Conservation (phyloP, 2,888 invertebrate genomes). For the Oegoconia quadripuncta region DNA sequence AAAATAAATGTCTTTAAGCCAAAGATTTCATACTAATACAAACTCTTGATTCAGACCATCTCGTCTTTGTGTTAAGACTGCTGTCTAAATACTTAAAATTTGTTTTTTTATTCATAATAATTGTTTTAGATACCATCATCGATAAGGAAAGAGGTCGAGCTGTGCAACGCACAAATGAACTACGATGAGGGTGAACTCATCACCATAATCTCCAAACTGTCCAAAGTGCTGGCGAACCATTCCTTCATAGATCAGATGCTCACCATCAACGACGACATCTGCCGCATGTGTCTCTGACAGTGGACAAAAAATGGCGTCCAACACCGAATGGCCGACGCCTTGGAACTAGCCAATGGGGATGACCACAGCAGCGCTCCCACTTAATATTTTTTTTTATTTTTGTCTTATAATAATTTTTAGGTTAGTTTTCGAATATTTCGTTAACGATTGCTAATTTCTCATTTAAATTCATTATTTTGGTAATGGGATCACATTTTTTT, state of each 20-base stretch:
- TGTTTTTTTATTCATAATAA: no score
- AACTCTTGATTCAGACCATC: no score
- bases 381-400: conserved; percentile 1
- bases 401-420: conserved; percentile 1
- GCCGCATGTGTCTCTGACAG: conserved; percentile 83
- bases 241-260: conserved; percentile 87
- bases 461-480: not conserved
- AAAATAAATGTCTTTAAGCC: no score
- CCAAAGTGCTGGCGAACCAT: conserved; percentile 83
- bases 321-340: not conserved
- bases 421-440: conserved; percentile 2
- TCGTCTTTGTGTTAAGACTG: no score
- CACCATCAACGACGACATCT: conserved; percentile 89
- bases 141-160: conserved; percentile 79
- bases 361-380: not conserved
- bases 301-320: conserved; percentile 4
- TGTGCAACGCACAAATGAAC: conserved; percentile 87
- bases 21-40: no score
- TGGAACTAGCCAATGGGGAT: not conserved
- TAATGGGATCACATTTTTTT: conserved; percentile 1
- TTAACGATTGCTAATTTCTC: not conserved
- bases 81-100: no score
- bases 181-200: conserved; percentile 82
- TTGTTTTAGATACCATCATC: conserved; percentile 79
- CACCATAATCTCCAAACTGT: conserved; percentile 81